Evolutionary conservation across 1,140 invertebrate genomes (phyloP).

Genomic region (Calliphora vicina): DNA sequence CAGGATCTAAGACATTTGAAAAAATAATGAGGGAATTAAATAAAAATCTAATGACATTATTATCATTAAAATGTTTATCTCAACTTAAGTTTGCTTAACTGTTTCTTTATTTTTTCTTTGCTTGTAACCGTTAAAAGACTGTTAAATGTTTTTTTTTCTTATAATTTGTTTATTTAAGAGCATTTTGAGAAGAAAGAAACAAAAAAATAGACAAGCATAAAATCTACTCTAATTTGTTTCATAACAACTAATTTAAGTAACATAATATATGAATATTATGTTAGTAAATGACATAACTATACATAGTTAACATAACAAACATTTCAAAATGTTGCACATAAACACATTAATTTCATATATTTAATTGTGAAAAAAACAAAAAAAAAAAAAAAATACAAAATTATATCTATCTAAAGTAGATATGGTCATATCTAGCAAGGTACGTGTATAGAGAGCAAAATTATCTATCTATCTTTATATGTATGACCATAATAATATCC

Average conservation of each 20-base stretch:
- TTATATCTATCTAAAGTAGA: not conserved
- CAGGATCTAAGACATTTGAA: not conserved
- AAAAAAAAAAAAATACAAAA: not conserved
- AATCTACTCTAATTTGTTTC: slow-evolving; percentile 33
- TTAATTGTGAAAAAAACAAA: not conserved
- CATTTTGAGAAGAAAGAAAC: not conserved
- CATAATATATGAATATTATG: slow-evolving; percentile 35
- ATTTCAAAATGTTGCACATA: slow-evolving; percentile 32
- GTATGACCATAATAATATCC: not conserved
- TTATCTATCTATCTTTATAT: not conserved
- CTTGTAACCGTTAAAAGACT: too few species aligned
- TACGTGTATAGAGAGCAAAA: not conserved
- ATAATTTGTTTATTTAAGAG: too few species aligned
- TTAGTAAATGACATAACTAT: slow-evolving; percentile 33
- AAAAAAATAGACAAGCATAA: not conserved
- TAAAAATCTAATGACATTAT: slow-evolving; percentile 2
- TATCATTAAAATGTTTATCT: not conserved
- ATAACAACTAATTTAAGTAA: slow-evolving; percentile 35
- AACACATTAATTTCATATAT: slow-evolving; percentile 33
- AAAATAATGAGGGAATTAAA: not conserved
- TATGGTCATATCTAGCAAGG: not conserved
- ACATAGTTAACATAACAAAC: slow-evolving; percentile 35
- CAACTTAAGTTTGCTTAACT: not conserved
- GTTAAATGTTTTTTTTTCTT: not conserved
- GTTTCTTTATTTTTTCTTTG: not conserved